Evolutionary conservation across 2,113 vertebrate species (phyloP), one percentile per base, ranked within the genome.

Genomic region (Caranx melampygus): DNA sequence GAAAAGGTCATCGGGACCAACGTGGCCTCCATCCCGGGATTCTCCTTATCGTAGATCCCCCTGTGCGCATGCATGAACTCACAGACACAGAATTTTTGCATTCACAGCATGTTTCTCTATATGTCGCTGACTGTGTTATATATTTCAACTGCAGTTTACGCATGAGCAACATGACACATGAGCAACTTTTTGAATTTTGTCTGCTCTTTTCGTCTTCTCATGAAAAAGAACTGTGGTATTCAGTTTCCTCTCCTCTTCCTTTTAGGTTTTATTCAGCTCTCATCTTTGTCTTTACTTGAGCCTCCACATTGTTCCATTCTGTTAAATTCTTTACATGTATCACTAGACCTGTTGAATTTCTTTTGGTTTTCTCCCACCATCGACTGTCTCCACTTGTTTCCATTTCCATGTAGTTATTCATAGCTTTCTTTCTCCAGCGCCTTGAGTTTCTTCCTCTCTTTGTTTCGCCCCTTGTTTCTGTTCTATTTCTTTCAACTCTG

Each of bases 381-480:
- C 60, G 13, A 82, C 64, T 35, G 47, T 84, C 72, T 89, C 80
- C 82, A 79, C 82, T 81, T 84, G 83, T 89, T 87, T 89, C 87
- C 85, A 86, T 85, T 82, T 88, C 87, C 83, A 83, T 89, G 72
- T 78, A 82, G 87, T 79, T 87, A 84, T 87, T 84, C 70, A 81
- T 82, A 78, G 60, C 49, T 75, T 63, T 82, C 72, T 82, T 60
- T 69, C 82, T 86, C 64, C 69, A 81, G 44, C 47, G 54, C 42
- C 34, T 78, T 52, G 15, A 34, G 59, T 33, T 61, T 59, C 70
- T 61, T 70, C 68, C 42, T 64, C 20, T 79, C 57, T 67, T 58
- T 73, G 44, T 75, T 76, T 82, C 34, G 58, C 21, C 26, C 20
- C 37, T 40, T 75, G 34, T 63, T 75, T 65, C 15, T 76, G 52